Evolutionary conservation across 1,140 invertebrate genomes (phyloP), one percentile per base, ranked within the genome.

Genomic region (Trissolcus basalis): DNA sequence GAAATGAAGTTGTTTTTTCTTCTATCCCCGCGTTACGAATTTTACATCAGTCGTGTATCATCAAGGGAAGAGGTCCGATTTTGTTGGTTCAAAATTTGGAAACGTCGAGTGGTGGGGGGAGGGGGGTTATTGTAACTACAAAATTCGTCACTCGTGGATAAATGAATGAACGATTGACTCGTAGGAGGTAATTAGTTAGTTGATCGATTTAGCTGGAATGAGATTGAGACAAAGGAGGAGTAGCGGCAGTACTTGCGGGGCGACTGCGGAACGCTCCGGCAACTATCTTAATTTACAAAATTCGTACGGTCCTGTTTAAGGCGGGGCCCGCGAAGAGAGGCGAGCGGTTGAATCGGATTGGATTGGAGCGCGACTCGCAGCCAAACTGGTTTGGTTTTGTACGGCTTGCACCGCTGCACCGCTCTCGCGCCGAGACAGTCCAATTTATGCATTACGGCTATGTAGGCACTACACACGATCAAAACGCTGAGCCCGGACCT

Each of bases 371-470:
- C 83, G 81, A 84, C 77, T 82, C 77, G 80, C 80, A 70, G 64
- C 81, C 83, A 88, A 88, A 87, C 86, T 86, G 86, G 86, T 88
- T 87, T 86, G 81, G 84, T 84, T 85, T 86, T 84, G 84, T 84
- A 81, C 83, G 86, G 86, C 86, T 87, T 87, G 86, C 86, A 86
- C 83, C 86, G 82, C 80, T 89, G 86, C 87, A 88, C 78, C 87
- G 86, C 81, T 86, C 83, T 82, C 85, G 85, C 80, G 82, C 85
- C 82, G 80, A 85, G 86, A 82, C 87, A 89, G 87, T 89, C 87
- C 86, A 89, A 88, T 88, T 89, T 88, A 89, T 89, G 87, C 87
- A 87, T 88, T 85, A 88, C 87, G 87, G 86, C 86, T 89, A 89
- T 89, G 87, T 88, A 89, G 87, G 87, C 85, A 89, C 86, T 84